These are phyloP conservation scores for Isoperla grammatica DNA, from an alignment of 2,888 invertebrate species.

Conservation along the genomic window DNA sequence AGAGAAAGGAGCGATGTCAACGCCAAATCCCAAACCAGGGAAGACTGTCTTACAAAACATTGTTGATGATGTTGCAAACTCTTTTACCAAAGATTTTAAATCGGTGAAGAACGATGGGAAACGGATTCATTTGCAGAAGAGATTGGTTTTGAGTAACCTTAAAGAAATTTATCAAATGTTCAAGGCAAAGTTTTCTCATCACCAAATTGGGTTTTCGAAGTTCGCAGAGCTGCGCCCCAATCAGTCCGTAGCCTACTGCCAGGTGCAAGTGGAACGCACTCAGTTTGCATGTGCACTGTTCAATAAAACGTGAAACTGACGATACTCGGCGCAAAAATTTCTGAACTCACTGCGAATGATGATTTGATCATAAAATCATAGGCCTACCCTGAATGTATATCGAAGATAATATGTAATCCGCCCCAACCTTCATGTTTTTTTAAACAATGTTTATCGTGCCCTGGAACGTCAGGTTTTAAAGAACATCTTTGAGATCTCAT, in stretches of 20 bases:
- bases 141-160: neutral
- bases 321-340: neutral
- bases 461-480: slow-evolving; percentile 1
- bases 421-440: neutral
- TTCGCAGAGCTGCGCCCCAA: slow-evolving; percentile 20
- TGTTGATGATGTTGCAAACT: slow-evolving; percentile 13
- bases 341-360: neutral
- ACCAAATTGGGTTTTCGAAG: slow-evolving; percentile 21
- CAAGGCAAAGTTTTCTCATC: neutral
- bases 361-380: neutral
- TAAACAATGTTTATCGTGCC: neutral
- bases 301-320: slow-evolving; percentile 6
- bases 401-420: neutral
- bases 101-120: slow-evolving; percentile 2
- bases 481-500: neutral
- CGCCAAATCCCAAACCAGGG: slow-evolving; percentile 3
- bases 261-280: neutral
- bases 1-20: neutral
- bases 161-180: slow-evolving; percentile 7
- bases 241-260: slow-evolving; percentile 10
- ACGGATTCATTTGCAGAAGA: slow-evolving; percentile 10
- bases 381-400: neutral
- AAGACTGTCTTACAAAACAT: neutral
- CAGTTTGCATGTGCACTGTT: neutral
- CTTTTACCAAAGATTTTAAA: slow-evolving; percentile 27